Base-by-base conservation (phyloP, 2,888 invertebrate species). In the Stomorhina lunata region DNA sequence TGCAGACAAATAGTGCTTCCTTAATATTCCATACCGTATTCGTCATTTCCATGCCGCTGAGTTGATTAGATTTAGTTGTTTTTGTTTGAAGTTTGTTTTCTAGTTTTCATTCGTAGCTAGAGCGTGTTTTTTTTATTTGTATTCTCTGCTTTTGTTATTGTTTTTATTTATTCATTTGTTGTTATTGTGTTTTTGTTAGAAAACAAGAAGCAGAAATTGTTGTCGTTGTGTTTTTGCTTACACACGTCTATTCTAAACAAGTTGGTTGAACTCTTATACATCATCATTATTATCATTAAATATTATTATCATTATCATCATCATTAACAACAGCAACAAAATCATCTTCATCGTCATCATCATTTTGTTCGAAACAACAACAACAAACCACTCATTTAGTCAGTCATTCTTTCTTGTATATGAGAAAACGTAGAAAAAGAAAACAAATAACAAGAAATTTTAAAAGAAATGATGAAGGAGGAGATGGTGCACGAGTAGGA, bases 241-340 rank as follows among this genome's bases (percentile, higher is more conserved):
- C 66, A 71, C 66, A 76, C 79, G 86, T 86, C 86, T 86, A 87
- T 88, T 88, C 88, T 88, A 88, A 88, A 87, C 88, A 88, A 88
- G 88, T 88, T 88, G 88, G 88, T 77, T 88, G 88, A 88, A 88
- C 88, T 88, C 87, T 88, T 72, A 79, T 59, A 63, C 73, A 75
- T 55, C 40, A 80, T 50, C 20, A 69, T 43, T 27, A 25, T 40
- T n/a, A 50, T 63, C 29, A 29, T 57, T 20, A 48, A 65, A 63
- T 45, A 45, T 29, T 7, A 27, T 25, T 32, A 29, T 55, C 43
- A 15, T 65, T 25, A 72, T 45, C 27, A 72, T 72, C 37, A 61
- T 17, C 37, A 40, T 61, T 25, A n/a, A n/a, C n/a, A n/a, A n/a
- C 27, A 48, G 29, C 12, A 73, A 68, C 25, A 65, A 63, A 43